These are phyloP conservation scores for Tipula vernalis DNA, from an alignment of 2,888 invertebrate genomes.

Conservation along the genomic window DNA sequence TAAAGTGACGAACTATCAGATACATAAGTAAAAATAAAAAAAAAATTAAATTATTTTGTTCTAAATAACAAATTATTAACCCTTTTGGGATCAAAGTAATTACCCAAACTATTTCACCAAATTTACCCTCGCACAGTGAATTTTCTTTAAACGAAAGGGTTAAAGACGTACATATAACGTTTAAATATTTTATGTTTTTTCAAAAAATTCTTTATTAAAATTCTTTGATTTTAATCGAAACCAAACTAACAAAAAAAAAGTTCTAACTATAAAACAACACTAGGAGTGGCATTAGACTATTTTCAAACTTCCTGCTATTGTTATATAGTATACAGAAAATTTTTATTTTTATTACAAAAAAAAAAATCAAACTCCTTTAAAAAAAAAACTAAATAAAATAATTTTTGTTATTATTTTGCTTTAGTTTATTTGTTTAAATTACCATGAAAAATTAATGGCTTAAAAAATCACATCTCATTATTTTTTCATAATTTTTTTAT, in stretches of 20 bases:
- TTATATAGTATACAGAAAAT: neutral
- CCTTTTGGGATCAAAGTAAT: neutral
- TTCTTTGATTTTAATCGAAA: neutral
- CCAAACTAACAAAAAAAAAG: neutral
- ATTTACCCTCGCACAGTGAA: neutral
- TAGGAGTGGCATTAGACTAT: conserved; percentile 9
- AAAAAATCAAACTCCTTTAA: neutral
- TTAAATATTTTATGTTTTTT: neutral
- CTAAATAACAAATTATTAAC: neutral
- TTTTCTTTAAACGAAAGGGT: neutral
- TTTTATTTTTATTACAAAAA: neutral
- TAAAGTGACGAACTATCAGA: conserved; percentile 4
- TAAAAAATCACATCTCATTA: conserved; percentile 10
- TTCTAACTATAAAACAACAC: conserved; percentile 8
- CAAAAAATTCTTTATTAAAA: neutral
- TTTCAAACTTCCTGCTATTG: conserved; percentile 9
- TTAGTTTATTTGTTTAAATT: neutral
- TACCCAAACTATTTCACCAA: neutral
- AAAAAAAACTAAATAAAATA: neutral
- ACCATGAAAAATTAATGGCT: conserved; percentile 10
- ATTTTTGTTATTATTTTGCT: conserved; percentile 5
- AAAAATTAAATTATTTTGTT: neutral
- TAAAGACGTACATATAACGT: neutral
- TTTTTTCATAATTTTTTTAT: neutral
- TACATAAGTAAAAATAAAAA: neutral